Evolutionary conservation across 2,113 vertebrate species (phyloP).

Genomic region (Neopipo cinnamomea): DNA sequence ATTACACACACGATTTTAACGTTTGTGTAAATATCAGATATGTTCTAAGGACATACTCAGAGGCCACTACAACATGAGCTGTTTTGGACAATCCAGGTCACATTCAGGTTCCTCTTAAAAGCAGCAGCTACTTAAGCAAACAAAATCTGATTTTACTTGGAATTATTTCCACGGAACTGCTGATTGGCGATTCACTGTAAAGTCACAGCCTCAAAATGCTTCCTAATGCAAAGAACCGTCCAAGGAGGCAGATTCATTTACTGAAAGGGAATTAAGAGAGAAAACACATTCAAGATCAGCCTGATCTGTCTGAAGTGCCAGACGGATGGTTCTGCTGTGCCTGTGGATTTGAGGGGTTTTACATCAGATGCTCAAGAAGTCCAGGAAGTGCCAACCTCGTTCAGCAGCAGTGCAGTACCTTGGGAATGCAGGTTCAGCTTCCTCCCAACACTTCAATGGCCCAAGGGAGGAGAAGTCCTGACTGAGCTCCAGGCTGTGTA

Average conservation of each 20-base stretch:
- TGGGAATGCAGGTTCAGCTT: not conserved
- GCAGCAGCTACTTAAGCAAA: not conserved
- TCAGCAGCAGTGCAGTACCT: not conserved
- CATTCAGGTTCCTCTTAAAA: not conserved
- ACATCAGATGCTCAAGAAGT: not conserved
- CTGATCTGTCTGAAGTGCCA: not conserved
- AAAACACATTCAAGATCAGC: not conserved
- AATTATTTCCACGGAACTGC: not conserved
- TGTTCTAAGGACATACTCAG: not conserved
- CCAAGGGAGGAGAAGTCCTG: not conserved
- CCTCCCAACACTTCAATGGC: not conserved
- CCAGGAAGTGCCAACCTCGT: not conserved
- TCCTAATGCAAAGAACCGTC: not conserved
- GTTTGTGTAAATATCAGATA: not conserved
- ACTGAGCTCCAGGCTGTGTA: not conserved
- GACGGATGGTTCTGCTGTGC: not conserved
- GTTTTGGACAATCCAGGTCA: not conserved
- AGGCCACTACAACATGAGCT: not conserved
- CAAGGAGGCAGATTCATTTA: not conserved
- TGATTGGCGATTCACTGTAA: not conserved
- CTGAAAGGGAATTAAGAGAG: not conserved
- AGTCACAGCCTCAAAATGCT: not conserved
- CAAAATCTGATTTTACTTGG: not conserved
- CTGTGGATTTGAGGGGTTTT: not conserved
- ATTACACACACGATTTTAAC: not conserved